A percentile compares a stretch with the other conserved stretches of the same genome.
Conservation (phyloP, 2,797 vertebrate genomes). For the Odontamblyopus rebecca region DNA sequence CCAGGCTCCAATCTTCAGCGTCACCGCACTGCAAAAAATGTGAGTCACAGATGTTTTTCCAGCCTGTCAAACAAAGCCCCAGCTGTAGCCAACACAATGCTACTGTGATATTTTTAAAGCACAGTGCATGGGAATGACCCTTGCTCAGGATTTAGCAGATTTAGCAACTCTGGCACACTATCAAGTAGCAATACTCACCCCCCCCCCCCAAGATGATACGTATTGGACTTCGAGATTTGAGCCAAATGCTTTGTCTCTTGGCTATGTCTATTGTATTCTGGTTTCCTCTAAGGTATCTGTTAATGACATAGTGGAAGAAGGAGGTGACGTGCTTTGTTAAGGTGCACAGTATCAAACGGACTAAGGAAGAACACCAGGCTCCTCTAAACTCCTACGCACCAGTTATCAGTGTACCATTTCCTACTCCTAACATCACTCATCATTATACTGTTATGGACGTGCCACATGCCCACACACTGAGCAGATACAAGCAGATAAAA, state of each 20-base stretch:
- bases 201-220: constrained; percentile 13
- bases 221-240: constrained; percentile 35
- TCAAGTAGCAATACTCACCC: constrained; percentile 33
- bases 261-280: constrained; percentile 63
- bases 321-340: constrained; percentile 42
- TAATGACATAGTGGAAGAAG: constrained; percentile 46
- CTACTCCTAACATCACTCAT: constrained; percentile 6
- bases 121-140: constrained; percentile 59
- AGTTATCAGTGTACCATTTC: constrained; percentile 2
- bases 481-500: background rate
- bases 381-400: background rate
- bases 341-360: constrained; percentile 14
- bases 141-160: constrained; percentile 39
- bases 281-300: constrained; percentile 59
- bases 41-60: constrained; percentile 64
- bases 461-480: background rate
- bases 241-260: constrained; percentile 32
- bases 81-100: constrained; percentile 56
- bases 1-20: constrained; percentile 24
- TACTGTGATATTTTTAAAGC: constrained; percentile 62
- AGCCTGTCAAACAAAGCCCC: constrained; percentile 55
- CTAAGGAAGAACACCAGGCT: constrained; percentile 12
- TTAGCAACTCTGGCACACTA: constrained; percentile 28
- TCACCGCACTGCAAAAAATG: constrained; percentile 43
- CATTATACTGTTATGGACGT: constrained; percentile 38